Evolutionary conservation across 2,113 vertebrate species (phyloP).

Genomic region (Carollia perspicillata): DNA sequence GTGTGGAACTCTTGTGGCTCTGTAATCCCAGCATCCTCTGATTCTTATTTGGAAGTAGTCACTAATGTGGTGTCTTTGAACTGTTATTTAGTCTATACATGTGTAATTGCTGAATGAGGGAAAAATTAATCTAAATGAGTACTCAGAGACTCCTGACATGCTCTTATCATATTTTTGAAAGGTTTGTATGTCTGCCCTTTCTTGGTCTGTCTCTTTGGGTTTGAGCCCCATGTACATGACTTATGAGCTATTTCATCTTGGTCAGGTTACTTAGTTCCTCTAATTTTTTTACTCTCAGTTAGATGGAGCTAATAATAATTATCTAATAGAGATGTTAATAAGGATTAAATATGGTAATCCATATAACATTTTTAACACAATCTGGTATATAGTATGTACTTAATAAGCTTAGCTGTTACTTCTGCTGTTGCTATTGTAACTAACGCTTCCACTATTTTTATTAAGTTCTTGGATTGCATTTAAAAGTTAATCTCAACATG

Average conservation of each 20-base stretch:
- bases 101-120: constrained; percentile 15
- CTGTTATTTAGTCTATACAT: not conserved
- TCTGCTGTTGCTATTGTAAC: not conserved
- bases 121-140: not conserved
- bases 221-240: not conserved
- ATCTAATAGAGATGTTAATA: not conserved
- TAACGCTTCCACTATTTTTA: not conserved
- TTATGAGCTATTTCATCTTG: not conserved
- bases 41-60: constrained; percentile 14
- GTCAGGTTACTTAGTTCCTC: not conserved
- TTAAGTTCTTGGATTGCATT: not conserved
- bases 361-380: not conserved
- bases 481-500: not conserved
- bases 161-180: not conserved
- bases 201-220: not conserved
- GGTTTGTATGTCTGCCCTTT: not conserved
- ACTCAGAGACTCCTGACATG: not conserved
- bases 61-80: not conserved
- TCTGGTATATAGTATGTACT: not conserved
- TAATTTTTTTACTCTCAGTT: not conserved
- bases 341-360: not conserved
- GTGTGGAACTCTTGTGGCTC: not conserved
- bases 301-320: not conserved
- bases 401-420: not conserved
- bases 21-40: not conserved